phyloP scores from a whole-genome alignment of 2,888 invertebrate species.

The Corythucha ciliata region DNA sequence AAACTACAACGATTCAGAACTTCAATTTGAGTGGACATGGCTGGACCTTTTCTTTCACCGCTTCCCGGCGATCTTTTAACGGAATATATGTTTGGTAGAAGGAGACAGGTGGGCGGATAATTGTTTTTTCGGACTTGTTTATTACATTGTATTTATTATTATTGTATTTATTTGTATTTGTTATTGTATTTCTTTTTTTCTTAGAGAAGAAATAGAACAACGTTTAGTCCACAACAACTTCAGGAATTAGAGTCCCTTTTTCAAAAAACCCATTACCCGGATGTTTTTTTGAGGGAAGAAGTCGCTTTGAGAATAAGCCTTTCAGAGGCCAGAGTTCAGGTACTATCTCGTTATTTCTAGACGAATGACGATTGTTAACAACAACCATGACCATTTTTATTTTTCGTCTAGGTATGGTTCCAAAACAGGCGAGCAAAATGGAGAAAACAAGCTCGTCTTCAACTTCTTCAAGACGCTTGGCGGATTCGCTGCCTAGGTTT shows the following conservation, averaged over 20 bases:
- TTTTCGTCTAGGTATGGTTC: slow-evolving; percentile 59
- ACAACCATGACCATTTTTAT: neutral
- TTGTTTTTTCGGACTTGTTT: neutral
- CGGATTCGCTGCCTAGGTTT: slow-evolving; percentile 75
- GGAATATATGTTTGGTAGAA: slow-evolving; percentile 85
- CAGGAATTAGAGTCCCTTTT: slow-evolving; percentile 85
- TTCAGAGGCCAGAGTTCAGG: slow-evolving; percentile 89
- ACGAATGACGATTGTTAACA: neutral
- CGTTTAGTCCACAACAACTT: slow-evolving; percentile 87
- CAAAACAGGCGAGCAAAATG: slow-evolving; percentile 85
- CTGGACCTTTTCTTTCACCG: slow-evolving; percentile 77
- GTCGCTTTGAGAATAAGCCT: slow-evolving; percentile 82
- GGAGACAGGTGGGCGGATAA: slow-evolving; percentile 56
- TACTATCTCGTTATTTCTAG: slow-evolving; percentile 39
- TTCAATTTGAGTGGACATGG: slow-evolving; percentile 50
- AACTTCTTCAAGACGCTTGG: slow-evolving; percentile 82
- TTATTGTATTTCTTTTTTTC: slow-evolving; percentile 22
- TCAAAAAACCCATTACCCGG: slow-evolving; percentile 90
- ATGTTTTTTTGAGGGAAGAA: slow-evolving; percentile 80
- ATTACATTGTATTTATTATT: no score
- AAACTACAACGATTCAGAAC: no score
- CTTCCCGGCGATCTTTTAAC: slow-evolving; percentile 79
- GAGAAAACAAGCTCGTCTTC: slow-evolving; percentile 79
- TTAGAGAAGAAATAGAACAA: slow-evolving; percentile 82
- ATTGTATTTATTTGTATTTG: neutral